Conservation (phyloP, 2,797 vertebrate genomes). For the Rhabdomys pumilio region DNA sequence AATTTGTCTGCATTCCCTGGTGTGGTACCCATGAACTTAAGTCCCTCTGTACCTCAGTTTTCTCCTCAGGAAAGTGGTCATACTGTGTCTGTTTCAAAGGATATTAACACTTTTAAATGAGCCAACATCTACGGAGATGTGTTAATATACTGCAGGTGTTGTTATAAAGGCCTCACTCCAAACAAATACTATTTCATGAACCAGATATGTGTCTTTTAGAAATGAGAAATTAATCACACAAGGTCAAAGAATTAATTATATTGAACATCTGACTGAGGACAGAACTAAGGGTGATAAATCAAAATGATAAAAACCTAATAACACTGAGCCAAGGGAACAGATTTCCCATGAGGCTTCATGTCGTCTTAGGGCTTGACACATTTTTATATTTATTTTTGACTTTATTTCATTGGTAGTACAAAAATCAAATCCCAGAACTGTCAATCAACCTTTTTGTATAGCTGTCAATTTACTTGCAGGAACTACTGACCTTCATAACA, state of each 20-base stretch:
- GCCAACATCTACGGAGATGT: background rate
- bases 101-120: background rate
- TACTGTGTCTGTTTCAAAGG: background rate
- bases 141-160: background rate
- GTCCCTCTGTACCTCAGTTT: background rate
- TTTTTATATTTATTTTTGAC: slow-evolving; percentile 20
- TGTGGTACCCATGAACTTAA: background rate
- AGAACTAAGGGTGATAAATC: slow-evolving; percentile 20
- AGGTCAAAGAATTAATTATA: slow-evolving; percentile 68
- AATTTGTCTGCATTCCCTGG: background rate
- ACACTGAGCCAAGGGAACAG: slow-evolving; percentile 6
- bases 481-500: slow-evolving; percentile 62
- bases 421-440: slow-evolving; percentile 73
- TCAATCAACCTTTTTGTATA: slow-evolving; percentile 51
- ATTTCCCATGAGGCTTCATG: slow-evolving; percentile 14
- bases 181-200: background rate
- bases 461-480: slow-evolving; percentile 14
- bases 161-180: slow-evolving; percentile 1
- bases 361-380: background rate
- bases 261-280: background rate
- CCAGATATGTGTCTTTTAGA: background rate
- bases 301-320: slow-evolving; percentile 25
- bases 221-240: slow-evolving; percentile 45
- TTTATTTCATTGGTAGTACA: slow-evolving; percentile 65
- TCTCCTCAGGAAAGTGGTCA: background rate